These are phyloP conservation scores for Nephrotoma appendiculata DNA, from an alignment of 2,888 invertebrate species.

Conservation along the genomic window DNA sequence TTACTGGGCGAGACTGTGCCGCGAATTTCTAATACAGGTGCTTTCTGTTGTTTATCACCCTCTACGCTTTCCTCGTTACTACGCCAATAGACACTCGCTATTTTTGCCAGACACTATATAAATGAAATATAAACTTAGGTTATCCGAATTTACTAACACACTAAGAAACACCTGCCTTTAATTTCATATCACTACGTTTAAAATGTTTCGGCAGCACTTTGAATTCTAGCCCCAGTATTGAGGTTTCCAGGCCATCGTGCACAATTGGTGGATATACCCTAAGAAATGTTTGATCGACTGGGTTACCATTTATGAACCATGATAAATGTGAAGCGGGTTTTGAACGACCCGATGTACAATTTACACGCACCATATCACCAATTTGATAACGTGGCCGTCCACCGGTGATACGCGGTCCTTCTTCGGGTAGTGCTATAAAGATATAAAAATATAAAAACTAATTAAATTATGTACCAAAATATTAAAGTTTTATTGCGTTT, in stretches of 20 bases:
- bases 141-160: too few relatives aligned
- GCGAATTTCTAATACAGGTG: conserved; percentile 52
- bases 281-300: conserved; percentile 30
- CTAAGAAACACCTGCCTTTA: conserved; percentile 46
- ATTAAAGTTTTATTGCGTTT: not conserved
- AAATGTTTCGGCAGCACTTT: conserved; percentile 52
- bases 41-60: conserved; percentile 49
- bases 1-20: conserved; percentile 40
- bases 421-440: conserved; percentile 38
- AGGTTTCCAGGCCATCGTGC: conserved; percentile 48
- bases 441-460: not conserved
- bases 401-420: conserved; percentile 44
- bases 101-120: conserved; percentile 46
- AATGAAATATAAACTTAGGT: not conserved
- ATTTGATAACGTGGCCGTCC: conserved; percentile 42
- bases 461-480: not conserved
- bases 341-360: conserved; percentile 46
- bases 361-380: conserved; percentile 42
- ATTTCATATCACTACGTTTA: conserved; percentile 55
- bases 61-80: conserved; percentile 63
- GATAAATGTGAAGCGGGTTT: conserved; percentile 42
- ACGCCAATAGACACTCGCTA: conserved; percentile 55
- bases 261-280: conserved; percentile 37
- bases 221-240: conserved; percentile 52
- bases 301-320: conserved; percentile 46